These are phyloP conservation scores for Morbakka virulenta DNA, from an alignment of 30 jellyfish, hydroid and myxozoan genomes.

Conservation along the genomic window DNA sequence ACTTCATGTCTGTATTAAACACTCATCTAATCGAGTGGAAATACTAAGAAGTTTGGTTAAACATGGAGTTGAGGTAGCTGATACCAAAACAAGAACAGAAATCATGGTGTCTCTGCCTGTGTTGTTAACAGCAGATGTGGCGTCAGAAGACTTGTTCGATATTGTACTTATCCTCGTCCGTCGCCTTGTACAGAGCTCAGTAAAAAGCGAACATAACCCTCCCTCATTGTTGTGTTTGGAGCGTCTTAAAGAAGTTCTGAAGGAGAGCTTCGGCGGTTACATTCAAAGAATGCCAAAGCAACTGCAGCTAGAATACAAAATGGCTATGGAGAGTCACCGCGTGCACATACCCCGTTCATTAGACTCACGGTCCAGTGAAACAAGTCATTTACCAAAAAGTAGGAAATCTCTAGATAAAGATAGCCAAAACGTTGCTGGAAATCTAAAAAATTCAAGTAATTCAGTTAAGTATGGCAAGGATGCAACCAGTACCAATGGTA, in stretches of 20 bases:
- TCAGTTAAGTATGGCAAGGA: conserved; percentile 11
- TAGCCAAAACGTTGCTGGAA: neutral
- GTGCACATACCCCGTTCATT: conserved; percentile 35
- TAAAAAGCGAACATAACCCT: conserved; percentile 61
- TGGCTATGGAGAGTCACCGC: conserved; percentile 25
- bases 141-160: conserved; percentile 53
- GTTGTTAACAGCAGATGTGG: conserved; percentile 73
- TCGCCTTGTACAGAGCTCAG: conserved; percentile 58
- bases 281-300: conserved; percentile 58
- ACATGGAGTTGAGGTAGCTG: conserved; percentile 56
- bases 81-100: conserved; percentile 65
- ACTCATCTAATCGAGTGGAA: conserved; percentile 44
- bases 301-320: conserved; percentile 43
- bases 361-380: conserved; percentile 15
- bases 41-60: conserved; percentile 48
- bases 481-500: neutral
- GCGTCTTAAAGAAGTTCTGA: conserved; percentile 59
- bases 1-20: conserved; percentile 78
- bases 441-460: too few species aligned
- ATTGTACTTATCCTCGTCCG: conserved; percentile 51
- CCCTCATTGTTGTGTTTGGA: conserved; percentile 78
- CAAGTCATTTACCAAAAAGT: neutral
- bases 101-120: conserved; percentile 85
- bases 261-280: conserved; percentile 53
- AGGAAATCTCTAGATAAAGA: neutral